Evolutionary conservation across 2,113 vertebrate species (phyloP), one percentile per base, ranked within the genome.

Genomic region (Pipa parva): DNA sequence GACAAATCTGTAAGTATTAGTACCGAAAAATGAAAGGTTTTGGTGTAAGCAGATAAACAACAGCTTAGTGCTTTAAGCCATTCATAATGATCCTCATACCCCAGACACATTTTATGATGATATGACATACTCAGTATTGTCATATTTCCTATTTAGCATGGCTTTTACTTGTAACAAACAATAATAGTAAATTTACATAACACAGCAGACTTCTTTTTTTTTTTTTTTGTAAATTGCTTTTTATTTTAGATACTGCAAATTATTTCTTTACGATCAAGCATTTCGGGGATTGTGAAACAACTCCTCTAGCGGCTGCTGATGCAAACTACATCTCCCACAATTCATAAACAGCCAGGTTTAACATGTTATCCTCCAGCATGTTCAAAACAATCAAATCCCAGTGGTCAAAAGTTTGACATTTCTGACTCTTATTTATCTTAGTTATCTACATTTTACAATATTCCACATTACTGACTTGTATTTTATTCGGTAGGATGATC

Each of bases 21-120:
- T n/a, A n/a, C 22, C 31, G 57, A 2, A 59, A 22, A 5, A 28
- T 52, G 37, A 58, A 31, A 51, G 45, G 31, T 50, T 59, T 49
- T 21, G 42, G 46, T n/a, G 39, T 68, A 68, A 68, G 46, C 17
- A 59, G 56, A 59, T 68, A 51, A 27, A 7, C 11, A 26, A 64
- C 58, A 42, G 63, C 56, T 68, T 59, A 68, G 31, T 59, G 45
- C 65, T 56, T 33, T 50, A 51, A 59, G 45, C 45, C 26, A 52
- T 13, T 51, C 56, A 17, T 51, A 59, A 59, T 50, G 45, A 50
- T 28, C 37, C 52, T 11, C 27, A 51, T 51, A 59, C n/a, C 17
- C 31, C n/a, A 68, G 29, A 37, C 22, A 48, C 42, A 59, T 68
- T 27, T 27, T 37, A 59, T 28, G 27, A 51, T 50, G 26, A 20